These are phyloP conservation scores for Chesias legatella DNA, from an alignment of 2,888 invertebrate species.

Conservation along the genomic window DNA sequence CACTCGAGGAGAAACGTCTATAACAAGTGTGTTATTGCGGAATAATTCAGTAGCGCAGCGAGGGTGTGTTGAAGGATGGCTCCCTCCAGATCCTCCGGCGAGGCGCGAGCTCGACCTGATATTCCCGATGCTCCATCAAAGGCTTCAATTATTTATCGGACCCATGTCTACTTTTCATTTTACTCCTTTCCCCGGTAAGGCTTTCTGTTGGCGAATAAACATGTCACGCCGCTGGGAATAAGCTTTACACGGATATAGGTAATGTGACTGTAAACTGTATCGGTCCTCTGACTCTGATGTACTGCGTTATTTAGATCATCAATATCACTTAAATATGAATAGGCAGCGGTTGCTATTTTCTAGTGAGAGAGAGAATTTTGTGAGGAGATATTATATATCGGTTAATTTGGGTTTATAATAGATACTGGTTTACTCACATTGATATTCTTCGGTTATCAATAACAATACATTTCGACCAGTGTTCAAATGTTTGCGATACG, in stretches of 20 bases:
- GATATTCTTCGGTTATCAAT: too few relatives aligned
- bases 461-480: too few relatives aligned
- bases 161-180: conserved; percentile 80
- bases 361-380: too few relatives aligned
- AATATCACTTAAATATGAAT: conserved; percentile 15
- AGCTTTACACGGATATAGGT: conserved; percentile 55
- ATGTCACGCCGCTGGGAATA: conserved; percentile 67
- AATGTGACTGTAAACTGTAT: conserved; percentile 56
- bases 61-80: conserved; percentile 74
- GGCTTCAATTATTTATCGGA: conserved; percentile 80
- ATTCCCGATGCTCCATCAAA: conserved; percentile 75
- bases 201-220: conserved; percentile 68
- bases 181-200: conserved; percentile 67
- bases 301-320: conserved; percentile 32
- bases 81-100: conserved; percentile 63
- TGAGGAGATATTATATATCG: too few relatives aligned
- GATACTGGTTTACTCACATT: too few relatives aligned
- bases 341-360: not conserved
- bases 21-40: conserved; percentile 80
- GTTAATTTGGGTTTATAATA: too few relatives aligned
- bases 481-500: too few relatives aligned
- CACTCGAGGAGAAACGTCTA: conserved; percentile 77
- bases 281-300: conserved; percentile 52
- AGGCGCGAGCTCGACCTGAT: conserved; percentile 61
- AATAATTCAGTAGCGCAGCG: conserved; percentile 75